phyloP scores from a whole-genome alignment of 2,888 invertebrate genomes.

The Dryobotodes eremita region DNA sequence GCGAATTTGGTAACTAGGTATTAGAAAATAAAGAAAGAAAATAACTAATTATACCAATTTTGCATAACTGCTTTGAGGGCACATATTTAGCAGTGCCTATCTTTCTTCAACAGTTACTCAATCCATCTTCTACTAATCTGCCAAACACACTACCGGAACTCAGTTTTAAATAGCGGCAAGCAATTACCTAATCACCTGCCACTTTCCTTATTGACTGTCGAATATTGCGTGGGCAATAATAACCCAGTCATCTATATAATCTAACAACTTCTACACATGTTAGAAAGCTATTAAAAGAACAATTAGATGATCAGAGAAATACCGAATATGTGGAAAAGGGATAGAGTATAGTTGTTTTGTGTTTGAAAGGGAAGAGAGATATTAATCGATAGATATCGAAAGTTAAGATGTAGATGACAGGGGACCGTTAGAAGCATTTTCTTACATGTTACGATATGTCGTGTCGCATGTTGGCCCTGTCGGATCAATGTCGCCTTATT shows the following conservation, averaged over 20 bases:
- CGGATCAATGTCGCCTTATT: background rate
- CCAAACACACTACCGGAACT: constrained; percentile 37
- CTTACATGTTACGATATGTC: constrained; percentile 72
- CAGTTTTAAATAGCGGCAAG: constrained; percentile 35
- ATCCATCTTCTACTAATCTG: constrained; percentile 16
- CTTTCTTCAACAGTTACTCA: constrained; percentile 11
- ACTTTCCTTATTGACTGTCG: constrained; percentile 50
- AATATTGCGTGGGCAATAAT: constrained; percentile 44
- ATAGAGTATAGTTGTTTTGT: constrained; percentile 50
- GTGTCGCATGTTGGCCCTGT: background rate
- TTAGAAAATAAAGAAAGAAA: no score
- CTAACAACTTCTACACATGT: constrained; percentile 57
- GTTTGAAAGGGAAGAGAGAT: constrained; percentile 70
- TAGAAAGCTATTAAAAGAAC: constrained; percentile 75
- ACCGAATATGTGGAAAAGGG: constrained; percentile 63
- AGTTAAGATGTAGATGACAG: constrained; percentile 81
- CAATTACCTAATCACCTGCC: constrained; percentile 38
- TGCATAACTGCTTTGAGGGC: background rate
- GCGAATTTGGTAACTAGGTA: background rate
- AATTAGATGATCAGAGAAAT: constrained; percentile 73
- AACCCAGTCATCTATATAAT: constrained; percentile 50
- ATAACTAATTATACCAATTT: background rate
- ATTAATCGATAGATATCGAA: constrained; percentile 83
- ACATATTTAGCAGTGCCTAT: background rate
- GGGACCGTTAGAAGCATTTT: constrained; percentile 75